These are phyloP conservation scores for Girardinus metallicus DNA, from an alignment of 2,797 vertebrate species.

Conservation along the genomic window DNA sequence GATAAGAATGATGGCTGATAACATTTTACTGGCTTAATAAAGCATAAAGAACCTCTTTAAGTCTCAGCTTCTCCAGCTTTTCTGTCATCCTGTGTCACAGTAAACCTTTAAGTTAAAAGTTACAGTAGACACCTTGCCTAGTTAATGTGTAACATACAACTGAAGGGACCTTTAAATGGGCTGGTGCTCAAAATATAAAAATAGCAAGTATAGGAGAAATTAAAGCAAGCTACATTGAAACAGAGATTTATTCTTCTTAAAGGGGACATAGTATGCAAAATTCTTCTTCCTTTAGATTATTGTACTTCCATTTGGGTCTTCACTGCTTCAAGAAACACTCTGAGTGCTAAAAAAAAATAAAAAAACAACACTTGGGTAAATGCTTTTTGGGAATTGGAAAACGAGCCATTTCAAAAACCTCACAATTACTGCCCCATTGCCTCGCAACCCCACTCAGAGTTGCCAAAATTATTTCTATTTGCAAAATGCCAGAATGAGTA, in stretches of 20 bases:
- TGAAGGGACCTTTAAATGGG: not conserved
- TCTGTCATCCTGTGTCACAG: slow-evolving; percentile 11
- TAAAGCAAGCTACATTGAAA: not conserved
- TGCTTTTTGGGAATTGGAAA: no score
- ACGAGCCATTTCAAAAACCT: no score
- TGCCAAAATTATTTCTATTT: no score
- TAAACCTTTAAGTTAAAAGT: not conserved
- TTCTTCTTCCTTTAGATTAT: no score
- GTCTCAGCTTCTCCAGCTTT: slow-evolving; percentile 25
- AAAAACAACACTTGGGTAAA: no score
- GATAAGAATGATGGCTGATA: slow-evolving; percentile 46
- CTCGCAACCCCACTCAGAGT: no score
- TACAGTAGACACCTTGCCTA: slow-evolving; percentile 2
- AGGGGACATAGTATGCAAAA: no score
- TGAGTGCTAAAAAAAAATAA: no score
- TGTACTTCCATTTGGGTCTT: no score
- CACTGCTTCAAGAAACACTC: no score
- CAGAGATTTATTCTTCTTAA: not conserved
- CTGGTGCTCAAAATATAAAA: not conserved
- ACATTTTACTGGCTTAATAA: slow-evolving; percentile 62
- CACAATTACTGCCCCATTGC: no score
- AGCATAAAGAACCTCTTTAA: slow-evolving; percentile 49
- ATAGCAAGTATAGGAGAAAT: not conserved
- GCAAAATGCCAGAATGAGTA: no score
- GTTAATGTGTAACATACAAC: not conserved